Evolutionary conservation across 2,113 vertebrate species (phyloP).

Genomic region (Sapayoa aenigma): DNA sequence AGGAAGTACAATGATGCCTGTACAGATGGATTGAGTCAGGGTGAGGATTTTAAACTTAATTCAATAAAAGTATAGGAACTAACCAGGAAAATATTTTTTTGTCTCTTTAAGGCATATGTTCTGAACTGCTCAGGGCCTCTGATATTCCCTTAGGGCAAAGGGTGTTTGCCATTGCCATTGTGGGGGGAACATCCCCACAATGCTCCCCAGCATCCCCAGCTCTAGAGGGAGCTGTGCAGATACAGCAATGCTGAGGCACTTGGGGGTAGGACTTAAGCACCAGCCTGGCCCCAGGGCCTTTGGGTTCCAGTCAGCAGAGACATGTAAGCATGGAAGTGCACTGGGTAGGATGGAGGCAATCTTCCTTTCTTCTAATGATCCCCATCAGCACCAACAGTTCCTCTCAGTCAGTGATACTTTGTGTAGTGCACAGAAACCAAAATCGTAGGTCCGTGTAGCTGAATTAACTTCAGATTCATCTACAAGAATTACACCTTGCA

Average conservation of each 20-base stretch:
- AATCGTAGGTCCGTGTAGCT: background rate
- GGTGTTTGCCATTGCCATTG: background rate
- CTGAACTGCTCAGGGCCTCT: background rate
- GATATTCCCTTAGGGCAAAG: background rate
- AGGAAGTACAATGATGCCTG: background rate
- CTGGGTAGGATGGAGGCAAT: background rate
- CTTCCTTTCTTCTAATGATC: background rate
- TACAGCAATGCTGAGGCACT: background rate
- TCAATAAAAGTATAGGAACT: background rate
- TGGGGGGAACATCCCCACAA: background rate
- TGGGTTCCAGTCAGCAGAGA: background rate
- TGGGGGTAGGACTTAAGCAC: background rate
- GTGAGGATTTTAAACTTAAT: slow-evolving; percentile 2
- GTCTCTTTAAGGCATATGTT: background rate
- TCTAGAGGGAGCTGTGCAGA: background rate
- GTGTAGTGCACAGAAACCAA: background rate
- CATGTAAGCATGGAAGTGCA: background rate
- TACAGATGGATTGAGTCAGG: background rate
- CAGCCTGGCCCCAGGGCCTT: background rate
- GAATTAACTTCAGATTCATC: background rate
- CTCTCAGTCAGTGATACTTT: background rate
- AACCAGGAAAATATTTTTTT: background rate
- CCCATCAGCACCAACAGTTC: background rate
- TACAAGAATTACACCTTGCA: background rate
- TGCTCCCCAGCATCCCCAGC: too few species aligned